phyloP scores from a whole-genome alignment of 2,888 invertebrate species.

The Drosophila putrida region DNA sequence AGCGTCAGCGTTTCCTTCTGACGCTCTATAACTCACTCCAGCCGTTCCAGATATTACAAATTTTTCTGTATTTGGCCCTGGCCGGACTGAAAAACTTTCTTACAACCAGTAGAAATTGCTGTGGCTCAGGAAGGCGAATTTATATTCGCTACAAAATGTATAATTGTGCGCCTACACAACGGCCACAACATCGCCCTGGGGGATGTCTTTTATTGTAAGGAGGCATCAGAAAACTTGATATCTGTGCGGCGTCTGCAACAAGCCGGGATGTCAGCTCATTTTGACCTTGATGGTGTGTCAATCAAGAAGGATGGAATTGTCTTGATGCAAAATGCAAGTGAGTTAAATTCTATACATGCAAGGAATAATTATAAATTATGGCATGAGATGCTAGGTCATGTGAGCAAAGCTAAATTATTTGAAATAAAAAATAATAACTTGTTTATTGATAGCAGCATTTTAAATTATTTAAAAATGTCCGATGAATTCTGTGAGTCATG shows the following conservation, averaged over 20 bases:
- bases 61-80: no score
- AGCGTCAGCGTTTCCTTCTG: no score
- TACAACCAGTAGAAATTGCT: neutral
- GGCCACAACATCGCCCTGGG: neutral
- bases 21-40: no score
- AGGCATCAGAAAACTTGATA: neutral
- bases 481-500: no score
- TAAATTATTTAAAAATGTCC: no score
- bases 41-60: no score
- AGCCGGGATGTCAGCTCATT: neutral
- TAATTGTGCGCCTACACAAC: neutral
- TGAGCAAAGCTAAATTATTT: neutral
- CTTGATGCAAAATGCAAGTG: neutral
- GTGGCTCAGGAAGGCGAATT: slow-evolving; percentile 5
- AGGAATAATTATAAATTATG: neutral
- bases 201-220: neutral
- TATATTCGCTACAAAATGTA: neutral
- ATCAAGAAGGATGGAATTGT: neutral
- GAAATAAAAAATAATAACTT: neutral
- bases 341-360: slow-evolving; percentile 1
- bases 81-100: no score
- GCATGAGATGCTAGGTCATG: neutral
- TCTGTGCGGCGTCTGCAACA: no score
- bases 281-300: neutral
- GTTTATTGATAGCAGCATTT: neutral